Evolutionary conservation across 2,113 vertebrate species (phyloP).

Genomic region (Propithecus coquereli): DNA sequence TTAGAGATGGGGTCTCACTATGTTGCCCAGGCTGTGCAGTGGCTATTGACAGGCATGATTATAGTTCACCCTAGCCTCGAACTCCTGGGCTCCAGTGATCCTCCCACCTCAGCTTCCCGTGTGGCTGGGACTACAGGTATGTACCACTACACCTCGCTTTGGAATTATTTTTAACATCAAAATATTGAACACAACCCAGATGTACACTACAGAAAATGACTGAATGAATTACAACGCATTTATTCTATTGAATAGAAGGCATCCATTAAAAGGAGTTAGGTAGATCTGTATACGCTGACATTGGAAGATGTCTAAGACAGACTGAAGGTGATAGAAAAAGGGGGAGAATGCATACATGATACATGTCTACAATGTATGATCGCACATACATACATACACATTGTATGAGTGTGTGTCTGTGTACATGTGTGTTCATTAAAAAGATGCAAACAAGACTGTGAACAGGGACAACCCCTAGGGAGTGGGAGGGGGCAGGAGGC

Average conservation of each 20-base stretch:
- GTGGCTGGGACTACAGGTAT: too few relatives aligned
- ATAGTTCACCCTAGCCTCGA: too few relatives aligned
- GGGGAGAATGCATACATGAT: not conserved
- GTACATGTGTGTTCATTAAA: not conserved
- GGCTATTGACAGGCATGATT: too few relatives aligned
- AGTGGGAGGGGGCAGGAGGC: not conserved
- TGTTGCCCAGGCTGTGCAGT: too few relatives aligned
- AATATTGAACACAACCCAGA: not conserved
- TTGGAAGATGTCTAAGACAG: not conserved
- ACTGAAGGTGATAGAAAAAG: too few relatives aligned
- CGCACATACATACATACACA: not conserved
- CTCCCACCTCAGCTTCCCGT: too few relatives aligned
- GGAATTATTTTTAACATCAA: not conserved
- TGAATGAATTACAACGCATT: not conserved
- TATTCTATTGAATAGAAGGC: not conserved
- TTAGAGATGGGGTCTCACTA: too few relatives aligned
- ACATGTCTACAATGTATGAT: not conserved
- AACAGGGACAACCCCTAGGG: not conserved
- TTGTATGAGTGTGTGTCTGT: not conserved
- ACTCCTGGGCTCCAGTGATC: too few relatives aligned
- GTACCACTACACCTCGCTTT: too few relatives aligned
- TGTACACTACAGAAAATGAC: not conserved
- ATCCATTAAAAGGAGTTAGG: not conserved
- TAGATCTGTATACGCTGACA: not conserved
- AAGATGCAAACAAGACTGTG: not conserved